Percentiles rank a stretch among this genome's conserved stretches.
Conservation (phyloP, 1,140 invertebrate species). For the Heliconius congener region DNA sequence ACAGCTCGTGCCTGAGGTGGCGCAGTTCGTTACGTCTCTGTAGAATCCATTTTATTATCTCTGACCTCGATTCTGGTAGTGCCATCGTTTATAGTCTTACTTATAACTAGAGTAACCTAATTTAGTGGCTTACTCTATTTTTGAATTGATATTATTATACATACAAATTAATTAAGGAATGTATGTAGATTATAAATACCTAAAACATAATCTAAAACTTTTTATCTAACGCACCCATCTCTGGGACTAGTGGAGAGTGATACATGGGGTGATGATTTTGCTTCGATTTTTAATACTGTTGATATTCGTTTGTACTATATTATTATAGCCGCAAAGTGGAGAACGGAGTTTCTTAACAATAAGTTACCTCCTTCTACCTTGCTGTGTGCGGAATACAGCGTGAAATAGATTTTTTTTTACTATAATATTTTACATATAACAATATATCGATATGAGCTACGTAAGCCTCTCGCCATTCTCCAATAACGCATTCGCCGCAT, state of each 20-base stretch:
- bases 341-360: too few relatives aligned
- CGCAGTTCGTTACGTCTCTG: slow-evolving; percentile 43
- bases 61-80: slow-evolving; percentile 44
- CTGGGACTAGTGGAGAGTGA: too few relatives aligned
- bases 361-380: too few relatives aligned
- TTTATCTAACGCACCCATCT: too few relatives aligned
- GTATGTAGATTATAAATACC: too few relatives aligned
- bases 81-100: slow-evolving; percentile 19
- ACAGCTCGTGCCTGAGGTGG: slow-evolving; percentile 41
- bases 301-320: too few relatives aligned
- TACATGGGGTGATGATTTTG: too few relatives aligned
- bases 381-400: too few relatives aligned
- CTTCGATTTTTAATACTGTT: too few relatives aligned
- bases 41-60: slow-evolving; percentile 52
- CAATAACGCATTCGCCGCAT: neutral
- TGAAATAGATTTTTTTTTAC: too few relatives aligned
- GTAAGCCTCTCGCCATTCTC: neutral
- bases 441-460: neutral
- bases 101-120: slow-evolving; percentile 23
- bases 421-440: neutral
- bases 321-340: too few relatives aligned
- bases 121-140: neutral
- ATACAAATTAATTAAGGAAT: neutral
- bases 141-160: neutral
- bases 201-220: too few relatives aligned